Evolutionary conservation across 2,113 vertebrate species (phyloP).

Genomic region (Halcyon senegalensis): DNA sequence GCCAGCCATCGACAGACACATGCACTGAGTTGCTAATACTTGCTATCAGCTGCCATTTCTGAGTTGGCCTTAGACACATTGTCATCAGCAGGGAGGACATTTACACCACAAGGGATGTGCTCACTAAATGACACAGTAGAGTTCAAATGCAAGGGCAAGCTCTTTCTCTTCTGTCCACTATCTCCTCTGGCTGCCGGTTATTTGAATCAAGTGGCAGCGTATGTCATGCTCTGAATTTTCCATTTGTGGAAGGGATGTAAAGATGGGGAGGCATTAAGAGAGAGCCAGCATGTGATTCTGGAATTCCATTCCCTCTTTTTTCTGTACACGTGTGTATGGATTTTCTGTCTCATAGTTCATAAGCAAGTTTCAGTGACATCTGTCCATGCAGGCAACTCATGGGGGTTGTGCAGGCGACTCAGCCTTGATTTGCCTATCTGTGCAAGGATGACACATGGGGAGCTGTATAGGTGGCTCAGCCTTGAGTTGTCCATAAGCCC

Average conservation of each 20-base stretch:
- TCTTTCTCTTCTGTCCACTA: not conserved
- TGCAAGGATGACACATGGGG: no score
- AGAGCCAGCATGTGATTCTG: not conserved
- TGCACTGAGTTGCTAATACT: not conserved
- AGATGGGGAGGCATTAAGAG: not conserved
- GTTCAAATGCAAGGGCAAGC: not conserved
- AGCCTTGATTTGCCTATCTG: no score
- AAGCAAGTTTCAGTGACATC: no score
- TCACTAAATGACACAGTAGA: not conserved
- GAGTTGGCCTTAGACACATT: not conserved
- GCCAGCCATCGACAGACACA: rapidly evolving
- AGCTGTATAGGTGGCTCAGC: no score
- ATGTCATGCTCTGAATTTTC: not conserved
- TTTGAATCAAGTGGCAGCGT: not conserved
- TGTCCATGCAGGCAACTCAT: no score
- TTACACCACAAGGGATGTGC: not conserved
- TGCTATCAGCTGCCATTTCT: not conserved
- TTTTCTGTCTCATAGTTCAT: no score
- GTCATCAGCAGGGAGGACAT: not conserved
- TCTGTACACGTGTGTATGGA: not conserved
- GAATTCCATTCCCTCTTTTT: not conserved
- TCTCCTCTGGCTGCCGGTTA: not conserved
- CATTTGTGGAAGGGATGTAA: not conserved
- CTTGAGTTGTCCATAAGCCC: no score
- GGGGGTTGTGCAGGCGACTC: no score